These are phyloP conservation scores for Microplitis deprimator DNA, from an alignment of 2,888 invertebrate genomes.

Conservation along the genomic window DNA sequence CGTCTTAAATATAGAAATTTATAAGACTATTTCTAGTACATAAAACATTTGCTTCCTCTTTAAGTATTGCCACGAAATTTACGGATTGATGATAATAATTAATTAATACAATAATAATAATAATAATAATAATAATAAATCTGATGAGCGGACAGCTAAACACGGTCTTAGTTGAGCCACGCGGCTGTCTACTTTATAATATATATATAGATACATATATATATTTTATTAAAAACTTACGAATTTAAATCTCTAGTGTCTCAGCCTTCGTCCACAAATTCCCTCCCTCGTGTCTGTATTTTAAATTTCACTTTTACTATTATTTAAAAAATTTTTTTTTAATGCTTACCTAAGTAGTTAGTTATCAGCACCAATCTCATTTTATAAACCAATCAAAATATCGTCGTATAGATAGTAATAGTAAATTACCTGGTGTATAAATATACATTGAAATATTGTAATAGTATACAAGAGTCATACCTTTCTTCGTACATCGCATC, in stretches of 20 bases:
- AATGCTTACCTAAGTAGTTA: constrained; percentile 48
- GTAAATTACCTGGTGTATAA: constrained; percentile 67
- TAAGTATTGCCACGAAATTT: constrained; percentile 69
- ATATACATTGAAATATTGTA: constrained; percentile 71
- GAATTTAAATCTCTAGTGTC: constrained; percentile 64
- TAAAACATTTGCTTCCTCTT: constrained; percentile 57
- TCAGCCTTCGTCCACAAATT: constrained; percentile 71
- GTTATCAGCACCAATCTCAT: constrained; percentile 71
- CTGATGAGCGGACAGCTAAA: constrained; percentile 63
- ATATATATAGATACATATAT: constrained; percentile 26
- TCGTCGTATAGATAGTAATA: constrained; percentile 68
- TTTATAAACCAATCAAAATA: constrained; percentile 69
- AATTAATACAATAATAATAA: background rate
- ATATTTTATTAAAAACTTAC: constrained; percentile 47
- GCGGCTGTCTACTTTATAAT: constrained; percentile 49
- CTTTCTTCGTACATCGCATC: constrained; percentile 53
- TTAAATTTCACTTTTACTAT: constrained; percentile 45
- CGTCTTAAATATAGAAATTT: constrained; percentile 67
- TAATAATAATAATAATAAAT: constrained; percentile 34
- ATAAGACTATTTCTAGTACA: constrained; percentile 70
- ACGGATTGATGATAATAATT: constrained; percentile 50
- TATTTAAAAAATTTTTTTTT: constrained; percentile 17
- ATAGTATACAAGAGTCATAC: constrained; percentile 70
- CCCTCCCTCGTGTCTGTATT: constrained; percentile 52
- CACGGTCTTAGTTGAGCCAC: constrained; percentile 66